Evolutionary conservation across 92 coral and sea anemone species (phyloP).

Genomic region (Galaxea fascicularis): DNA sequence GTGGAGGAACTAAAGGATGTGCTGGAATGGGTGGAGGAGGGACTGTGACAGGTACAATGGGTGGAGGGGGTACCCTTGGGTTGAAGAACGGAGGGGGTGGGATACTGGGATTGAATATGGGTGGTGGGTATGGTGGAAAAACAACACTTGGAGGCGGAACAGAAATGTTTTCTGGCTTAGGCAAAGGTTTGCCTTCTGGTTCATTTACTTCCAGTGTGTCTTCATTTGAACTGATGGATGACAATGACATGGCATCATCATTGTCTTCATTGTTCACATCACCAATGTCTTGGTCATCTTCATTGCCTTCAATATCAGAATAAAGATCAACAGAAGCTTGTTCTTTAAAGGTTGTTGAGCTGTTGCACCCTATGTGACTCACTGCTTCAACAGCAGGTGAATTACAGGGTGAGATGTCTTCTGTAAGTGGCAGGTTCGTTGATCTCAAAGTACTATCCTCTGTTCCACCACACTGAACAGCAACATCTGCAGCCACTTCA

Average conservation of each 20-base stretch:
- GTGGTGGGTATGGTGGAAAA: conserved; percentile 76
- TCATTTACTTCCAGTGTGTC: conserved; percentile 94
- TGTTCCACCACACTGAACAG: conserved; percentile 15
- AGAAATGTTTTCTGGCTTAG: conserved; percentile 65
- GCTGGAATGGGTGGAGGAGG: conserved; percentile 84
- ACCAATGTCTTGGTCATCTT: conserved; percentile 43
- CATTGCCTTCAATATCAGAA: conserved; percentile 81
- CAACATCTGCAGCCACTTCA: conserved; percentile 59
- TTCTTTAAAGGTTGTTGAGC: conserved; percentile 17
- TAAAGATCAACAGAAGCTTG: conserved; percentile 56
- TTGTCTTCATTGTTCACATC: conserved; percentile 70
- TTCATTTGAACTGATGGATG: conserved; percentile 98
- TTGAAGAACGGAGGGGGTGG: conserved; percentile 83
- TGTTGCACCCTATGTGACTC: conserved; percentile 32
- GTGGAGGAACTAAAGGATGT: conserved; percentile 75
- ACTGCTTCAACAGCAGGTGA: conserved; percentile 71
- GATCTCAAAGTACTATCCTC: conserved; percentile 19
- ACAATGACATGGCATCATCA: conserved; percentile 98
- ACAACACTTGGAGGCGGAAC: conserved; percentile 89
- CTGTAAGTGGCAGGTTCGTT: conserved; percentile 79
- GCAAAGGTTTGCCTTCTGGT: conserved; percentile 79
- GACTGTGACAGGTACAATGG: conserved; percentile 71
- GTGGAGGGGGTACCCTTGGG: conserved; percentile 87
- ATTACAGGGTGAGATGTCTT: conserved; percentile 96
- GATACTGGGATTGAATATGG: conserved; percentile 83